These are phyloP conservation scores for Paracanthobrama guichenoti DNA, from an alignment of 2,113 vertebrate genomes.

Conservation along the genomic window DNA sequence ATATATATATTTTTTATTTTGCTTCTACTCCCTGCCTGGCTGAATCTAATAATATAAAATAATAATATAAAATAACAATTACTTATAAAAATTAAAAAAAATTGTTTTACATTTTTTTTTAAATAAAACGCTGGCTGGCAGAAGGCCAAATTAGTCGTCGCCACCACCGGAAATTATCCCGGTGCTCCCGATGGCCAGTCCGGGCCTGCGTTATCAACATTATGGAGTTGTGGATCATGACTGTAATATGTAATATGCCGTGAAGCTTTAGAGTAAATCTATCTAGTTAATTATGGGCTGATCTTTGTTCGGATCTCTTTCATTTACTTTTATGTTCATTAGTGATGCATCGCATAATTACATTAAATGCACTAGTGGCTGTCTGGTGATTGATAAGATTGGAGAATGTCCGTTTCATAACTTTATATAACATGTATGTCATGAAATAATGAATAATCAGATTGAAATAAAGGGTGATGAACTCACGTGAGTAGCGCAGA, in stretches of 20 bases:
- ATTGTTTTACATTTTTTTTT: too few relatives aligned
- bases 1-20: too few relatives aligned
- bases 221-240: background rate
- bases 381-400: background rate
- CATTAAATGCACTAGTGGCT: background rate
- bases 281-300: background rate
- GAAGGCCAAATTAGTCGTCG: too few relatives aligned
- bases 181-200: too few relatives aligned
- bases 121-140: too few relatives aligned
- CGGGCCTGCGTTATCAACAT: too few relatives aligned
- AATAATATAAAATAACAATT: too few relatives aligned
- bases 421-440: background rate
- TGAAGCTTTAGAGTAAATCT: background rate
- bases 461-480: background rate
- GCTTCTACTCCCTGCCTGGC: too few relatives aligned
- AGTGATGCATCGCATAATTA: background rate
- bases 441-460: background rate
- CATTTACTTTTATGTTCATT: background rate
- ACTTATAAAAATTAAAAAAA: too few relatives aligned
- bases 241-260: background rate
- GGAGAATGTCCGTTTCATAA: background rate
- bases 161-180: too few relatives aligned
- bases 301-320: background rate
- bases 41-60: too few relatives aligned
- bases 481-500: conserved; percentile 81